Conservation (phyloP, 1,140 invertebrate species). For the Akabosia matsudoensis region DNA sequence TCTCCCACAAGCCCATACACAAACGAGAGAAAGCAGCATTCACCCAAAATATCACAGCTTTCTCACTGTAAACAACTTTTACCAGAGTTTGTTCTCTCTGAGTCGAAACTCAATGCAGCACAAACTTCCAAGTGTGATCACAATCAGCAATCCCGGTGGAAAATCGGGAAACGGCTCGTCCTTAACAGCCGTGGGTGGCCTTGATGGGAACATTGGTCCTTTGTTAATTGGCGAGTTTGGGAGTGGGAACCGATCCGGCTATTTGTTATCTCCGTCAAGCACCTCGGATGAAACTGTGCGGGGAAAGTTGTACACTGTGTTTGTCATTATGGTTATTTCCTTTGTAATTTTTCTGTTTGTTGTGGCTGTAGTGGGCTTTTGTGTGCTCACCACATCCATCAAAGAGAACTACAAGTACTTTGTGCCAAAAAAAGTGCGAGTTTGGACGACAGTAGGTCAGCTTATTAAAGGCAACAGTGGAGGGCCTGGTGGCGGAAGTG, state of each 20-base stretch:
- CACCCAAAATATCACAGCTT: background rate
- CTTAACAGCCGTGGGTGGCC: background rate
- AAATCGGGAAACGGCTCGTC: no score
- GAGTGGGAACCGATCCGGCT: background rate
- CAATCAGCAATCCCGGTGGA: background rate
- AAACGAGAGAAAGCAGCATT: background rate
- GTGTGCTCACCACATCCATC: constrained; percentile 6
- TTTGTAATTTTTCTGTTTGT: constrained; percentile 17
- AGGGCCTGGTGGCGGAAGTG: no score
- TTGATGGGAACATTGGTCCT: background rate
- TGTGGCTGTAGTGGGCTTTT: constrained; percentile 14
- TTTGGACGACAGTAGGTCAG: constrained; percentile 7
- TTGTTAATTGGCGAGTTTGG: background rate
- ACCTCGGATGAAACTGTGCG: background rate
- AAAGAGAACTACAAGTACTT: constrained; percentile 16
- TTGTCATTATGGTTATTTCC: constrained; percentile 5
- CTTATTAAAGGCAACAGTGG: background rate
- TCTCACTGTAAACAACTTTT: constrained; percentile 7
- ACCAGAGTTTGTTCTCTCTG: constrained; percentile 9
- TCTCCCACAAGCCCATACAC: background rate
- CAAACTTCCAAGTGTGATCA: constrained; percentile 5
- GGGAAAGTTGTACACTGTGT: constrained; percentile 13
- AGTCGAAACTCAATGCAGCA: background rate
- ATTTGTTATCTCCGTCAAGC: background rate
- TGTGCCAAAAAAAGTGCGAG: background rate